These are phyloP conservation scores for Patella caerulea DNA, from an alignment of 2,888 invertebrate genomes.

Conservation along the genomic window DNA sequence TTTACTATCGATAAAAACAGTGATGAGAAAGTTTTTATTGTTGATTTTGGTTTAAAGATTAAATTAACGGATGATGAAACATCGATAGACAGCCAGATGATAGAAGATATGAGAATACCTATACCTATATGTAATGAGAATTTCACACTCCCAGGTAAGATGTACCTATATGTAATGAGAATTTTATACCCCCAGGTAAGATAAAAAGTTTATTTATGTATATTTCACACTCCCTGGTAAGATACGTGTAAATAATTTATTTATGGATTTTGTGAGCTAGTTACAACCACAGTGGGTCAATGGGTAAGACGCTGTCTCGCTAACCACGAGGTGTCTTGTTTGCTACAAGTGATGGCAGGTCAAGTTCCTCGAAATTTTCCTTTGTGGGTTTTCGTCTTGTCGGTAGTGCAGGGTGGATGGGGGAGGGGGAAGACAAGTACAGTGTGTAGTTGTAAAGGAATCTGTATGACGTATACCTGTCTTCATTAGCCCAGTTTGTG, in stretches of 20 bases:
- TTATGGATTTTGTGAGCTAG: background rate
- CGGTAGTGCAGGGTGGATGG: no score
- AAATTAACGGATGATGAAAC: background rate
- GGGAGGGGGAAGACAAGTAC: no score
- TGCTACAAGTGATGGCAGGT: no score
- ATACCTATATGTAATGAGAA: constrained; percentile 41
- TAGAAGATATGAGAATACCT: constrained; percentile 32
- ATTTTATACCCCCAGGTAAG: constrained; percentile 34
- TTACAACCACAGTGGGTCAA: no score
- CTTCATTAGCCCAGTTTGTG: no score
- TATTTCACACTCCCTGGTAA: background rate
- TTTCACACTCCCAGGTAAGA: constrained; percentile 35
- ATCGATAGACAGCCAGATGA: constrained; percentile 21
- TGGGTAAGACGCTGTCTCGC: no score
- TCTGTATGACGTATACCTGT: no score
- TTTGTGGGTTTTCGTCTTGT: no score
- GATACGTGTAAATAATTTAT: background rate
- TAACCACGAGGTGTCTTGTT: no score
- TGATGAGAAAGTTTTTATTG: constrained; percentile 31
- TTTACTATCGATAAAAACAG: constrained; percentile 32
- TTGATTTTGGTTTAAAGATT: constrained; percentile 34
- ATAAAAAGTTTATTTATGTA: background rate
- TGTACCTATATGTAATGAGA: constrained; percentile 39
- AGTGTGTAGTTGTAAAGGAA: no score
- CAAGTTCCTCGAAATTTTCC: no score